Conservation (phyloP, 2,797 vertebrate species). For the Graptemys geographica region DNA sequence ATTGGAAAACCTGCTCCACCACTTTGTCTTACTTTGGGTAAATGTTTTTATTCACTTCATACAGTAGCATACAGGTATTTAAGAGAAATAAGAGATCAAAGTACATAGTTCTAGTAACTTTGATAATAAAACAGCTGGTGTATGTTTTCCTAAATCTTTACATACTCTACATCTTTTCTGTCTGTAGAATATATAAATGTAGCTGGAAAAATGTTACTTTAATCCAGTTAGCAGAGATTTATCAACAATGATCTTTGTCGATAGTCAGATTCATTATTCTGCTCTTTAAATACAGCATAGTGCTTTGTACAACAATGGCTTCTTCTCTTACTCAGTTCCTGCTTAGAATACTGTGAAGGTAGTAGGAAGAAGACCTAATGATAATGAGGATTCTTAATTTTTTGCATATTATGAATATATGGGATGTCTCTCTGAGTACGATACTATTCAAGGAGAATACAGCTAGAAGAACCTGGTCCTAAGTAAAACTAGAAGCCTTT, state of each 20-base stretch:
- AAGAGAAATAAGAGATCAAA: not conserved
- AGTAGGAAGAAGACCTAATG: not conserved
- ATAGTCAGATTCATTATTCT: not conserved
- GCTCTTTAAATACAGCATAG: not conserved
- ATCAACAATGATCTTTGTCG: not conserved
- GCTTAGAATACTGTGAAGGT: not conserved
- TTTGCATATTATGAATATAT: not conserved
- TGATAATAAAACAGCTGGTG: not conserved
- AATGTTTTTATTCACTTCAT: not conserved
- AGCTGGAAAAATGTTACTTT: not conserved
- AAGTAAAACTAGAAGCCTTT: rapidly evolving
- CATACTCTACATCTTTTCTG: not conserved
- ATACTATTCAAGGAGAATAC: not conserved
- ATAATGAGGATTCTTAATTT: not conserved
- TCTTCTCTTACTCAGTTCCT: not conserved
- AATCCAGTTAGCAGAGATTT: not conserved
- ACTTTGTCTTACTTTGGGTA: not conserved
- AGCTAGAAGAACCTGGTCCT: not conserved
- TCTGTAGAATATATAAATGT: not conserved
- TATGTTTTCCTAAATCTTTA: not conserved
- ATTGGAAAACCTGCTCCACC: not conserved
- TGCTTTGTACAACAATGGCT: not conserved
- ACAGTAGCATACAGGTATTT: not conserved
- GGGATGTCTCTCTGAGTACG: not conserved
- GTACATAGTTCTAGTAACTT: not conserved